Conservation (phyloP, 2,113 vertebrate genomes). For the Pipra filicauda region DNA sequence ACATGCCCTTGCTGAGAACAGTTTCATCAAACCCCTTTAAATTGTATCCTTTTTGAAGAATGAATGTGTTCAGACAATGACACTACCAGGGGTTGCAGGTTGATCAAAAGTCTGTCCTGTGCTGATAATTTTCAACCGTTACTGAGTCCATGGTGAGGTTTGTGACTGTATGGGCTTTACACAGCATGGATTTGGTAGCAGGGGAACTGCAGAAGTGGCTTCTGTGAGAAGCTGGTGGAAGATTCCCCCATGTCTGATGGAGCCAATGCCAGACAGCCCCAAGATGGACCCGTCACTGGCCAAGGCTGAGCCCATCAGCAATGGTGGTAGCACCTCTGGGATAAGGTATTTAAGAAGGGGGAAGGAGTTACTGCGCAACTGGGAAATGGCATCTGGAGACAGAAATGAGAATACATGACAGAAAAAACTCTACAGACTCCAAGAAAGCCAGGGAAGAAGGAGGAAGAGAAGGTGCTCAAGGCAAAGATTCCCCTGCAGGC, state of each 20-base stretch:
- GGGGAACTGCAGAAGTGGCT: neutral
- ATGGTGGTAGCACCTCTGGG: neutral
- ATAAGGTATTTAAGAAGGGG: neutral
- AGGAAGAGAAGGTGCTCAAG: neutral
- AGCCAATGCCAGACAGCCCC: neutral
- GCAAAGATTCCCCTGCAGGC: neutral
- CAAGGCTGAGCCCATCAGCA: neutral
- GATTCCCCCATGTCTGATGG: neutral
- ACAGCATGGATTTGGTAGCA: neutral
- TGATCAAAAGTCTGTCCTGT: neutral
- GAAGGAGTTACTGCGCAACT: neutral
- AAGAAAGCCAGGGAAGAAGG: neutral
- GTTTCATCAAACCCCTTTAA: neutral
- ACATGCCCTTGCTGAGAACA: neutral
- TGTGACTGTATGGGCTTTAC: neutral
- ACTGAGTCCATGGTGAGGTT: neutral
- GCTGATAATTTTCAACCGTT: neutral
- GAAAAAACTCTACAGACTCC: neutral
- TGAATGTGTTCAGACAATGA: neutral
- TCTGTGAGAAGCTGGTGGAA: neutral
- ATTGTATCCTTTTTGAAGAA: neutral
- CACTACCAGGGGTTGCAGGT: neutral
- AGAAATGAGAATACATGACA: neutral
- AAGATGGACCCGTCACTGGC: fast-evolving
- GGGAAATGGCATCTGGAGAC: neutral